A percentile compares a stretch with the other conserved stretches of the same genome.
phyloP scores from a whole-genome alignment of 2,113 vertebrate species.

The Apaloderma vittatum region DNA sequence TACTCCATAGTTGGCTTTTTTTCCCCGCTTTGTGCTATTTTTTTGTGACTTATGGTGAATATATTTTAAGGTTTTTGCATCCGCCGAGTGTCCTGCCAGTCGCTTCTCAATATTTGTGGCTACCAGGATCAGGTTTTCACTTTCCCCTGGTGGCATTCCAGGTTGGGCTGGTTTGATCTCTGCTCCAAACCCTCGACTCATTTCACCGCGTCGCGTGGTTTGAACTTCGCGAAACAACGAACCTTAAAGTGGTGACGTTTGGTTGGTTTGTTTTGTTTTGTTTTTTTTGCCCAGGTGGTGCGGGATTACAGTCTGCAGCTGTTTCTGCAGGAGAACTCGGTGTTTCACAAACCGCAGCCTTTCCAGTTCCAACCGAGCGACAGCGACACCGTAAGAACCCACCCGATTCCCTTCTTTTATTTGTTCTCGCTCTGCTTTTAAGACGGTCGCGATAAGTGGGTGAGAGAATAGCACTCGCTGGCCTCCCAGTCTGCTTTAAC shows the following conservation, averaged over 20 bases:
- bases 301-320: conserved; percentile 96
- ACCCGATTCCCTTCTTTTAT: not conserved
- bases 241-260: no score
- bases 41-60: not conserved
- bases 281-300: conserved; percentile 84
- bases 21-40: not conserved
- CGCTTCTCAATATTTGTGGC: not conserved
- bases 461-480: not conserved
- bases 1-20: fast-evolving
- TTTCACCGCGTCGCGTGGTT: fast-evolving
- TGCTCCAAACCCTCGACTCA: fast-evolving
- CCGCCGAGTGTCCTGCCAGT: not conserved
- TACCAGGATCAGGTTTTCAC: fast-evolving
- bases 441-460: not conserved
- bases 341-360: conserved; percentile 92
- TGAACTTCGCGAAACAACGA: no score
- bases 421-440: not conserved
- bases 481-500: not conserved
- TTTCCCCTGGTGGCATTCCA: not conserved
- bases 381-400: conserved; percentile 89
- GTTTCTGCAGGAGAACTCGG: conserved; percentile 93
- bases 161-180: not conserved
- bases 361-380: conserved; percentile 98
- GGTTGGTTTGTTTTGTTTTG: no score
- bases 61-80: not conserved